These are phyloP conservation scores for Steromphala cineraria DNA, from an alignment of 2,888 invertebrate species.

Conservation along the genomic window DNA sequence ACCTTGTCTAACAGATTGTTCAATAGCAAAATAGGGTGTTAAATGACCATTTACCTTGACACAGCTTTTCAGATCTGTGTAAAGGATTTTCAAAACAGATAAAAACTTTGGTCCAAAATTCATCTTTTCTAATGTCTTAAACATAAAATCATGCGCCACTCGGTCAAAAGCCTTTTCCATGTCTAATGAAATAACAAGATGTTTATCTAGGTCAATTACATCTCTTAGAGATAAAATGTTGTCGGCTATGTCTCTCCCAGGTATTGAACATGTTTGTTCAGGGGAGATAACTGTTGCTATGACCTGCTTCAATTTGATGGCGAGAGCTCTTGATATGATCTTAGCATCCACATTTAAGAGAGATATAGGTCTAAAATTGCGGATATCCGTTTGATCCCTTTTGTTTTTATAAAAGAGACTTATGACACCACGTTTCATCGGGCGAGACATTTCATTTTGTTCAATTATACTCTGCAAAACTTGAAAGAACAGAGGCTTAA, in stretches of 20 bases:
- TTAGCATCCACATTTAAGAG: not conserved
- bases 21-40: not conserved
- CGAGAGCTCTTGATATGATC: too few species aligned
- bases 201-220: not conserved
- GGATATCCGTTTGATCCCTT: not conserved
- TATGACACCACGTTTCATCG: too few species aligned
- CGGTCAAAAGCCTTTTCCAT: not conserved
- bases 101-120: not conserved
- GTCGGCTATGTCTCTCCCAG: not conserved
- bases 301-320: not conserved
- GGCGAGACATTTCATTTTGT: not conserved
- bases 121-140: not conserved
- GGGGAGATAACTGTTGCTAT: not conserved
- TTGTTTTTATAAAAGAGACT: too few species aligned
- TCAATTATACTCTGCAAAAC: not conserved
- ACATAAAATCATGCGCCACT: not conserved
- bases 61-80: not conserved
- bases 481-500: not conserved
- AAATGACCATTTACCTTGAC: not conserved
- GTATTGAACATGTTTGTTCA: not conserved
- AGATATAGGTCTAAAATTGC: not conserved
- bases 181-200: not conserved
- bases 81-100: not conserved
- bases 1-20: not conserved
- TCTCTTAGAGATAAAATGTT: not conserved